Evolutionary conservation across 2,797 vertebrate species (phyloP), one percentile per base, ranked within the genome.

Genomic region (Trachurus trachurus): DNA sequence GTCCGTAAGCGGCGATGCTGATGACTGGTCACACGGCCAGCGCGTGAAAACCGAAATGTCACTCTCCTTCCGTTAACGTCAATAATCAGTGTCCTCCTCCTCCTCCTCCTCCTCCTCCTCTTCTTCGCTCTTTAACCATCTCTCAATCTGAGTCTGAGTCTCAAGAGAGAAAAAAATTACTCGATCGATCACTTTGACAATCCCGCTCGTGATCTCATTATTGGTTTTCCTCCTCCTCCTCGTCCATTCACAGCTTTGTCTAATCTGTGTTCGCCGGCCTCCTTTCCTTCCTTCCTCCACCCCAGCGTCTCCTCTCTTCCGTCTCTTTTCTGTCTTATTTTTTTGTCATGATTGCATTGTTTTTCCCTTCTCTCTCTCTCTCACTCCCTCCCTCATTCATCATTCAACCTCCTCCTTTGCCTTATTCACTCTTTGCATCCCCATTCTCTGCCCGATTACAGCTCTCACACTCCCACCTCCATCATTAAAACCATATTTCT

Each of bases 21-120:
- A 71, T 17, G 62, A 66, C 60, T 63, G 53, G 60, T 71, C 47
- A 11, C 75, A 8, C 44, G 50, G 2, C 61, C 19, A 0, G 15
- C 1, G 56, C 8, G 81, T 50, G 78, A 90, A 88, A 85, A 68
- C 57, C 31, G 71, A 78, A 87, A 67, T 79, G 76, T 83, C 86
- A 66, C 82, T 81, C 52, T 50, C 61, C 52, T 5, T 62, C 56
- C 6, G 9, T 66, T 53, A 49, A 65, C 74, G 80, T 88, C 88
- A 88, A 11, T 58, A 64, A 76, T 34, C 80, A 31, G n/a, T n/a
- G 9, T 34, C 76, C 74, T 49, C 82, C 59, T 78, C 69, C 26
- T 26, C 80, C 11, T 34, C 76, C 74, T 49, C 82, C 59, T 78
- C 69, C 26, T 26, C 26, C 26, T 26, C 42, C 4, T 39, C 52